Percentiles rank a stretch among this genome's conserved stretches.
These are phyloP conservation scores for Momotus momota DNA, from an alignment of 2,797 vertebrate species.

Conservation along the genomic window DNA sequence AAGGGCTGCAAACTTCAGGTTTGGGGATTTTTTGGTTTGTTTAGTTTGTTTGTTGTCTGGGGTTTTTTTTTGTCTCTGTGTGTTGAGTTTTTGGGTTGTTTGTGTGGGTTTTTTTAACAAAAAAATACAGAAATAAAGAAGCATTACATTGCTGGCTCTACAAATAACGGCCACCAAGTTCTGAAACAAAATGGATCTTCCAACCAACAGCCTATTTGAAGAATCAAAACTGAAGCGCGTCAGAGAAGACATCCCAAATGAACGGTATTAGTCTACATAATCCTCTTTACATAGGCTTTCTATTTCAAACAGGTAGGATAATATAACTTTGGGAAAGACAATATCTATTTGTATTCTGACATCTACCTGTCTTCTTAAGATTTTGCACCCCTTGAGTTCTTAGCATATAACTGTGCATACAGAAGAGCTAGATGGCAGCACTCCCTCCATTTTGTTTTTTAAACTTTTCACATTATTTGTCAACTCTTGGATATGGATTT, in stretches of 20 bases:
- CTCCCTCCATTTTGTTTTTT: neutral
- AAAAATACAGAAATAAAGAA: neutral
- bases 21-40: neutral
- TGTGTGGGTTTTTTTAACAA: neutral
- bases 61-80: too few species aligned
- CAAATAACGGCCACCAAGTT: neutral
- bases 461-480: neutral
- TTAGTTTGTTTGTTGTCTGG: rapidly evolving
- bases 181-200: neutral
- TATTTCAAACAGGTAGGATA: neutral
- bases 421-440: neutral
- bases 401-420: neutral
- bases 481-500: neutral
- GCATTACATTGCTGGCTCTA: neutral
- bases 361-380: neutral
- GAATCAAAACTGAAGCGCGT: neutral
- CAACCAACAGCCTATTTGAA: neutral
- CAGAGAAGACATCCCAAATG: neutral
- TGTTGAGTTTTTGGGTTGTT: neutral
- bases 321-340: neutral
- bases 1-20: neutral
- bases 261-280: neutral
- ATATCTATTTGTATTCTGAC: neutral
- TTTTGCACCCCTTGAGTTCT: neutral
- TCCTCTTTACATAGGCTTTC: neutral